Conservation (phyloP, 2,797 vertebrate genomes). For the Paedocypris micromegethes region DNA sequence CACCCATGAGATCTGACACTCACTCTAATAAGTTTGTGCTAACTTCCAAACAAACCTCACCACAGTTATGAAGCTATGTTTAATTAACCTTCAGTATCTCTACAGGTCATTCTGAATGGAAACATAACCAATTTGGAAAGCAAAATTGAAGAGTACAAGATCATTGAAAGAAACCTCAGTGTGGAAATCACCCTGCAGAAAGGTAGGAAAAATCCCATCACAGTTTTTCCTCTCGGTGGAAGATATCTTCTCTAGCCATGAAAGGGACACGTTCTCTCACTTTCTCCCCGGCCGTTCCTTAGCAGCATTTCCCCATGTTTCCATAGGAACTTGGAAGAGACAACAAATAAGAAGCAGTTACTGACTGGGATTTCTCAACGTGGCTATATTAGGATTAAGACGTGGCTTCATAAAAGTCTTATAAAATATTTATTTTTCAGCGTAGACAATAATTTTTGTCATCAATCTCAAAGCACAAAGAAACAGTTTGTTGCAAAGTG, state of each 20-base stretch:
- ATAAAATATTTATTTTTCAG: too few species aligned
- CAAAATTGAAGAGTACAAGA: slow-evolving; percentile 47
- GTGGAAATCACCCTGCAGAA: slow-evolving; percentile 47
- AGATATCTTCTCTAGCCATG: slow-evolving; percentile 42
- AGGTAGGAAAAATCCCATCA: slow-evolving; percentile 67
- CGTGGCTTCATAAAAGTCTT: not conserved
- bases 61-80: slow-evolving; percentile 5
- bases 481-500: too few species aligned
- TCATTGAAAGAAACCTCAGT: slow-evolving; percentile 59
- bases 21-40: slow-evolving; percentile 31
- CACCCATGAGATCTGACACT: slow-evolving; percentile 38
- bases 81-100: slow-evolving; percentile 21
- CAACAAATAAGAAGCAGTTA: slow-evolving; percentile 55
- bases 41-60: slow-evolving; percentile 12
- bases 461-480: too few species aligned
- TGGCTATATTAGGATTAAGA: not conserved
- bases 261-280: slow-evolving; percentile 59
- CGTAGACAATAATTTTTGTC: too few species aligned
- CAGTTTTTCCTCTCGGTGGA: slow-evolving; percentile 30
- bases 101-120: slow-evolving; percentile 53
- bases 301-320: slow-evolving; percentile 55
- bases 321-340: slow-evolving; percentile 55
- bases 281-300: slow-evolving; percentile 57
- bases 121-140: slow-evolving; percentile 61
- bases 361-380: slow-evolving; percentile 17